phyloP scores from a whole-genome alignment of 2,113 vertebrate genomes.

The Actenoides hombroni region DNA sequence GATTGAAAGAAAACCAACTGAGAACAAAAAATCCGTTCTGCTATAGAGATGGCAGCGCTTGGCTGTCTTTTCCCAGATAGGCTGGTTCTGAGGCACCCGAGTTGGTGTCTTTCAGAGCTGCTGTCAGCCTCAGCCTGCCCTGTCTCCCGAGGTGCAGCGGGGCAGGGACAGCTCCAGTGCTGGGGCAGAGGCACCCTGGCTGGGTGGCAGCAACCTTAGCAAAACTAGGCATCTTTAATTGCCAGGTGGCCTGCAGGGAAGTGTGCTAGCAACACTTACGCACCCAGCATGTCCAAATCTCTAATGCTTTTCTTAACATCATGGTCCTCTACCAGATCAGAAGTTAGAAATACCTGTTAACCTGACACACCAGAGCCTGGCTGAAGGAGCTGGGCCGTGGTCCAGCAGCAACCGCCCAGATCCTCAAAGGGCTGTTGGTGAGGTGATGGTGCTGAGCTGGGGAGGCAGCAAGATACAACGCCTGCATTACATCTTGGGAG shows the following conservation, averaged over 20 bases:
- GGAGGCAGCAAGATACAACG: rapidly evolving
- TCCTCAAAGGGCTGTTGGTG: not conserved
- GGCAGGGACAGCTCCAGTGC: not conserved
- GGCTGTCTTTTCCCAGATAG: not conserved
- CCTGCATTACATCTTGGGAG: not conserved
- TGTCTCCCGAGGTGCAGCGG: not conserved
- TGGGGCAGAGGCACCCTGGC: not conserved
- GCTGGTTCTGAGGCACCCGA: not conserved
- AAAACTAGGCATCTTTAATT: not conserved
- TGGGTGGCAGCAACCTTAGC: not conserved
- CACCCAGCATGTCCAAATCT: too few relatives aligned
- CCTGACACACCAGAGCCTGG: not conserved
- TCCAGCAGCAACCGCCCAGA: too few relatives aligned
- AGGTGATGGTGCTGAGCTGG: not conserved
- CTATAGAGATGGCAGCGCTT: too few relatives aligned
- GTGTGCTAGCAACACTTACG: too few relatives aligned
- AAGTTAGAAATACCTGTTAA: not conserved
- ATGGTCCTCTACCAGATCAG: not conserved
- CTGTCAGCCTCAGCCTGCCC: not conserved
- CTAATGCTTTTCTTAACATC: not conserved
- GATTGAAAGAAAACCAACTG: not conserved
- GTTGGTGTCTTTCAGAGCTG: not conserved
- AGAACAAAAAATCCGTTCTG: not conserved
- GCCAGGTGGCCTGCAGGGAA: not conserved
- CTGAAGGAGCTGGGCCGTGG: too few relatives aligned